Evolutionary conservation across 2,888 invertebrate genomes (phyloP).

Genomic region (Volucella inanis): DNA sequence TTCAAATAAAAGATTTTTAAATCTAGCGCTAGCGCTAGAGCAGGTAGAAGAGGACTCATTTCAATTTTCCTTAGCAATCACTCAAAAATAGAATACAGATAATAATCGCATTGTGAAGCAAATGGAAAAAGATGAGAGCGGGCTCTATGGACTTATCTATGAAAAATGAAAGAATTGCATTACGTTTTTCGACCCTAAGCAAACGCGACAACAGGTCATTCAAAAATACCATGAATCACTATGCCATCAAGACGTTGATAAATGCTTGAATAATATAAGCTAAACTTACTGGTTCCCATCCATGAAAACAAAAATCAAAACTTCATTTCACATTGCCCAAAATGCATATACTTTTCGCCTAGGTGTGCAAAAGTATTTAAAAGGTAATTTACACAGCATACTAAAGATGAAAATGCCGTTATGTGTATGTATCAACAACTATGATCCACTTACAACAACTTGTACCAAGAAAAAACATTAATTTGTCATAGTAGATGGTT

Average conservation of each 20-base stretch:
- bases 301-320: constrained; percentile 79
- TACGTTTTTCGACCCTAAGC: constrained; percentile 47
- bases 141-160: not conserved
- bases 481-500: not conserved
- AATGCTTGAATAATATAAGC: constrained; percentile 42
- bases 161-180: not conserved
- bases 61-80: not conserved
- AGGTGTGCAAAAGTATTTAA: no score
- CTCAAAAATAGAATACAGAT: not conserved
- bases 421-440: constrained; percentile 76
- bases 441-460: not conserved
- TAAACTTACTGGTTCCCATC: constrained; percentile 81
- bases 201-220: not conserved
- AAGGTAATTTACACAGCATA: constrained; percentile 80
- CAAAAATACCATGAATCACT: no score
- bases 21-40: no score
- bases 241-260: constrained; percentile 2
- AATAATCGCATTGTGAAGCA: not conserved
- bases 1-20: no score
- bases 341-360: constrained; percentile 77
- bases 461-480: not conserved
- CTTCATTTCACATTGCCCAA: constrained; percentile 80
- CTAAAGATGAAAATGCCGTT: constrained; percentile 80
- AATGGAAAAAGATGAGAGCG: no score
- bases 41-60: not conserved